Evolutionary conservation across 1,140 invertebrate genomes (phyloP), one percentile per base, ranked within the genome.

Genomic region (Oncopodura yosiiana): DNA sequence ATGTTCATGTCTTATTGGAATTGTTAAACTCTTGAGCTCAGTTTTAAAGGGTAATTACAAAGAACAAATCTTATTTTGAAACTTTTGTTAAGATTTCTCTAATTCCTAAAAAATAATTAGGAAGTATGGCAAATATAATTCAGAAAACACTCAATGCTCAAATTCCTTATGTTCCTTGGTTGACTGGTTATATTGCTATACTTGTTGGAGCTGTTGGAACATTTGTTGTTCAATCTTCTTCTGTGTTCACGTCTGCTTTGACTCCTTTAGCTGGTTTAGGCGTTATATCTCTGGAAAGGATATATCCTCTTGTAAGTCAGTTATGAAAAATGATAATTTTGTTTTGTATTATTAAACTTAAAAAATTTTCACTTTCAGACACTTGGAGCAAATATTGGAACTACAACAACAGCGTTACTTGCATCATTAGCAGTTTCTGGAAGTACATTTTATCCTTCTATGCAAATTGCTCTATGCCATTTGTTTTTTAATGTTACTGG

Each of bases 401-500:
- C 80, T 2, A 81, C 79, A 0, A 73, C 75, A 3, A 81, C 79
- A 1, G 72, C 66, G 4, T 55, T 78, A 12, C 57, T 80, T 3
- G 75, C 77, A 4, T 73, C 77, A 2, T 64, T 80, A 9, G 71
- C 78, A 2, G 67, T 73, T n/a, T 61, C 70, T 21, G 58, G 66
- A 19, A 38, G 57, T 38, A 52, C 65, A 24, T 51, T 75, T 14
- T 58, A 53, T 30, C 60, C 72, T 11, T 69, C 78, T 2, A 65
- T 81, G 21, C 78, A 82, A 82, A 77, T 66, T 82, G 80, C 64
- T 72, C 77, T 3, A 66, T 82, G 23, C 30, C 80, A 81, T 67
- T 67, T 79, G 3, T 74, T 81, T 44, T 81, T 81, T 66, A 81
- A 81, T 64, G 51, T 82, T 3, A 67, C 71, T 19, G 80, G 81